Evolutionary conservation across 2,888 invertebrate species (phyloP).

Genomic region (Cyaniris semiargus): DNA sequence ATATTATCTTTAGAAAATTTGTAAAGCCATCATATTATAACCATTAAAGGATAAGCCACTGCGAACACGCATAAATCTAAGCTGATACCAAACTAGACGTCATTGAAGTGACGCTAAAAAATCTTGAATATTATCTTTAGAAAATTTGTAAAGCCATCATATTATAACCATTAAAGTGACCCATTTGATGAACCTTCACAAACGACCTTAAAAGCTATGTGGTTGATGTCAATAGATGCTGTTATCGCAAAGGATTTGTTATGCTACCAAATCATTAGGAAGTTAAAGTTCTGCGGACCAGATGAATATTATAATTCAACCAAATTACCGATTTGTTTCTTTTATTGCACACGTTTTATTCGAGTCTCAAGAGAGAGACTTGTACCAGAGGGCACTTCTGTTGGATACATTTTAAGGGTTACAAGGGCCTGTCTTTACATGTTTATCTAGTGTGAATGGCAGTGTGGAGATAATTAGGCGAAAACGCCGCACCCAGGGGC

Average conservation of each 20-base stretch:
- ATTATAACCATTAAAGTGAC: too few species aligned
- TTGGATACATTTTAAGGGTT: not conserved
- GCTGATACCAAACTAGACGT: not conserved
- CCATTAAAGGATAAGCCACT: not conserved
- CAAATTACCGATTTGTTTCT: not conserved
- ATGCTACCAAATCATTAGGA: too few species aligned
- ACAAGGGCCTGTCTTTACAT: not conserved
- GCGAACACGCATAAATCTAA: not conserved
- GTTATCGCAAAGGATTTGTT: too few species aligned
- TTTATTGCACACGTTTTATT: not conserved
- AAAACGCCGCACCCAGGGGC: not conserved
- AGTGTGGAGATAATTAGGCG: slow-evolving; percentile 22
- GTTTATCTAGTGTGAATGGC: not conserved
- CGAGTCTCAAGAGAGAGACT: not conserved
- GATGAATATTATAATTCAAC: too few species aligned
- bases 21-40: too few species aligned
- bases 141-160: too few species aligned
- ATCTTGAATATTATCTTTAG: not conserved
- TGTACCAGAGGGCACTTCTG: not conserved
- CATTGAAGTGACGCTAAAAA: not conserved
- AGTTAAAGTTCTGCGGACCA: too few species aligned
- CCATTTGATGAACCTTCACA: too few species aligned
- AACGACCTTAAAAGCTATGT: too few species aligned
- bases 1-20: too few species aligned
- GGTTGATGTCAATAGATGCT: too few species aligned